Percentiles rank a stretch among this genome's conserved stretches.
Conservation (phyloP, 2,797 vertebrate species). For the Philypnodon macrostomus region DNA sequence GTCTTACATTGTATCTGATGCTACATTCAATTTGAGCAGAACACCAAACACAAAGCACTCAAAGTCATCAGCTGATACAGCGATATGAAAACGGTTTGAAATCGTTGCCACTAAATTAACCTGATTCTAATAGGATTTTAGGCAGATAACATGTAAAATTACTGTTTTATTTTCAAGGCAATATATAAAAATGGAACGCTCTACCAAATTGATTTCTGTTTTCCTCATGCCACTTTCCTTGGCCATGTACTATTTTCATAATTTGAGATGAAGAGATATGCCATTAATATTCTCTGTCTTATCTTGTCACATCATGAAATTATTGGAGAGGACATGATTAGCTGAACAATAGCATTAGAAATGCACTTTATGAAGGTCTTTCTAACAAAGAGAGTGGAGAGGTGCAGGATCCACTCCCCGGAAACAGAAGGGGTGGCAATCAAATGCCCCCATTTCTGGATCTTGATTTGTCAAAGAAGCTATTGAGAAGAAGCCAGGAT, state of each 20-base stretch:
- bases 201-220: constrained; percentile 77
- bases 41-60: constrained; percentile 72
- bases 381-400: constrained; percentile 69
- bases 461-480: constrained; percentile 63
- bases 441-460: constrained; percentile 62
- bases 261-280: constrained; percentile 79
- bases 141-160: constrained; percentile 79
- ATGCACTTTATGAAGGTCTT: constrained; percentile 75
- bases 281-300: constrained; percentile 80
- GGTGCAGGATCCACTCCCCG: constrained; percentile 49
- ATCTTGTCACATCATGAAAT: constrained; percentile 82
- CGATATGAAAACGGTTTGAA: constrained; percentile 71
- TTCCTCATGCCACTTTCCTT: constrained; percentile 59
- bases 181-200: constrained; percentile 73
- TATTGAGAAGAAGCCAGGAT: constrained; percentile 57
- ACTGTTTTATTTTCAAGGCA: constrained; percentile 80
- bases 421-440: constrained; percentile 57
- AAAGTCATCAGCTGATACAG: constrained; percentile 69
- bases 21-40: constrained; percentile 64
- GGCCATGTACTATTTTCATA: constrained; percentile 62
- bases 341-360: constrained; percentile 80
- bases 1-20: constrained; percentile 58
- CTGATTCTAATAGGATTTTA: constrained; percentile 80
- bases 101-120: constrained; percentile 78
- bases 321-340: constrained; percentile 83